Conservation (phyloP, 2,888 invertebrate genomes). For the Phytoseiulus persimilis region DNA sequence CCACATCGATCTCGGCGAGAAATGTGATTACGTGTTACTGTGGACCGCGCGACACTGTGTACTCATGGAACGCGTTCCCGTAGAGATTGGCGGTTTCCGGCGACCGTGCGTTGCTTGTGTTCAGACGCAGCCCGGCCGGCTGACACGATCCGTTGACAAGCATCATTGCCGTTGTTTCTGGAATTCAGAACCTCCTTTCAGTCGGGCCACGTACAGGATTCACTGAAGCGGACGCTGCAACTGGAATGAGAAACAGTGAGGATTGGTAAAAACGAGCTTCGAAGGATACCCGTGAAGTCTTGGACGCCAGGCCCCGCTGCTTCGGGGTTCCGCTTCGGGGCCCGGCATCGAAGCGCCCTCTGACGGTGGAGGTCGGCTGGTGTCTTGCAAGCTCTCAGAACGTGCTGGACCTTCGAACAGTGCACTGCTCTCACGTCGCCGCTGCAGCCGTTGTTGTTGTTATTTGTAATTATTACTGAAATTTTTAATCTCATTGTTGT, state of each 20-base stretch:
- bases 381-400: background rate
- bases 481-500: background rate
- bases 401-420: background rate
- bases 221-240: background rate
- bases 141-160: background rate
- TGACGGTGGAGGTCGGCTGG: constrained; percentile 38
- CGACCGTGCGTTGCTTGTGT: background rate
- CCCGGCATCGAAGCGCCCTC: background rate
- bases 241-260: background rate
- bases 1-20: background rate
- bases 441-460: background rate
- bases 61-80: background rate
- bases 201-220: background rate
- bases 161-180: background rate
- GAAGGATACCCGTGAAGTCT: background rate
- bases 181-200: background rate
- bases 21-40: background rate
- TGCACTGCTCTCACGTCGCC: background rate
- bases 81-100: background rate
- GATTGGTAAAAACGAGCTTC: background rate
- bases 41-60: background rate
- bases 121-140: background rate
- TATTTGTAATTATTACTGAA: background rate
- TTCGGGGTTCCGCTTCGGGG: background rate
- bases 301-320: background rate